These are phyloP conservation scores for Drosophila arizonae DNA, from an alignment of 1,140 invertebrate genomes.

Conservation along the genomic window DNA sequence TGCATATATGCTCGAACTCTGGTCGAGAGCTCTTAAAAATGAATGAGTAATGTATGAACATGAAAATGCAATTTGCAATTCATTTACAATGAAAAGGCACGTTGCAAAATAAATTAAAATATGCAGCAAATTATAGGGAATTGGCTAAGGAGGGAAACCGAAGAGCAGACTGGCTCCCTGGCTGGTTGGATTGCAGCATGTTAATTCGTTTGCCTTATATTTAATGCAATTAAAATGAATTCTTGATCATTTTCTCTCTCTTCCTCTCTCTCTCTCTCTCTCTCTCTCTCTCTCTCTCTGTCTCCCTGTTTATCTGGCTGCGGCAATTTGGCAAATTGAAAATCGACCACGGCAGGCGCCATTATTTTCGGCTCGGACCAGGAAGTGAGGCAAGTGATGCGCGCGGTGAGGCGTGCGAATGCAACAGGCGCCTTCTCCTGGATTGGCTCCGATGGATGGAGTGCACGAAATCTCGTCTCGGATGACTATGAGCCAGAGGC, in stretches of 20 bases:
- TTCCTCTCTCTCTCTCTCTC: not conserved
- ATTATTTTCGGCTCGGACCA: slow-evolving; percentile 98
- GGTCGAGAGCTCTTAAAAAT: not conserved
- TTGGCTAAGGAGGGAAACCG: not conserved
- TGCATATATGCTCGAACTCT: not conserved
- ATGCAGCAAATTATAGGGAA: slow-evolving; percentile 8
- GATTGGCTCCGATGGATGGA: slow-evolving; percentile 98
- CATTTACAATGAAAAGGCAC: not conserved
- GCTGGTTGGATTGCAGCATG: not conserved
- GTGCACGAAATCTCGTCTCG: slow-evolving; percentile 92
- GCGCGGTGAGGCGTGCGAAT: slow-evolving; percentile 92
- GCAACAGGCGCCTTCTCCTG: slow-evolving; percentile 96
- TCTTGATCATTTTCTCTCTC: slow-evolving; percentile 2
- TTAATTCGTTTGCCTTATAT: slow-evolving; percentile 13
- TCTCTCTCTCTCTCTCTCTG: not conserved
- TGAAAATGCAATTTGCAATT: slow-evolving; percentile 16
- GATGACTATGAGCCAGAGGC: slow-evolving; percentile 93
- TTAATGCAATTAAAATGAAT: slow-evolving; percentile 55
- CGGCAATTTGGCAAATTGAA: slow-evolving; percentile 5
- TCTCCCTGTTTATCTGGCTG: not conserved
- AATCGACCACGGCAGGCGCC: slow-evolving; percentile 87
- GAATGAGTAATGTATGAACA: not conserved
- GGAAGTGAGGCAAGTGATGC: slow-evolving; percentile 97
- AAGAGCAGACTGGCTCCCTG: not conserved
- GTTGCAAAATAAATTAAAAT: slow-evolving; percentile 4